phyloP scores from a whole-genome alignment of 1,140 invertebrate species.

The Parapsyche elsis region DNA sequence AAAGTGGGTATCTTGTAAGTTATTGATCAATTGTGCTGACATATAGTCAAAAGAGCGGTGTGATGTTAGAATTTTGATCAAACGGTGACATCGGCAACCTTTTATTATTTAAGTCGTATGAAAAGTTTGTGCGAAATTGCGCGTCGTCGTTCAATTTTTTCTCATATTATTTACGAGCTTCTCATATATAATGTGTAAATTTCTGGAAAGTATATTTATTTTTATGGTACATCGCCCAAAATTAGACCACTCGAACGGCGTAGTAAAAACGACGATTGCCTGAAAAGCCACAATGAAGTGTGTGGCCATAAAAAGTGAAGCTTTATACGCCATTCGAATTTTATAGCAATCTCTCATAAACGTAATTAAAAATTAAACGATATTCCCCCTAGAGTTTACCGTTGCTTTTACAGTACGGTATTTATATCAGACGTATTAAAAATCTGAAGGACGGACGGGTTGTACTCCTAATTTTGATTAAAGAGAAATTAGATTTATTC shows the following conservation, averaged over 20 bases:
- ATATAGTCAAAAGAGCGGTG: background rate
- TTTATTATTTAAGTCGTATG: background rate
- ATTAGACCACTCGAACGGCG: conserved; percentile 21
- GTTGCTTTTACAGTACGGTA: too few species aligned
- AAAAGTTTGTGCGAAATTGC: background rate
- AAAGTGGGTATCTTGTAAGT: conserved; percentile 12
- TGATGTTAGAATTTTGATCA: conserved; percentile 16
- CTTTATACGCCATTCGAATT: conserved; percentile 13
- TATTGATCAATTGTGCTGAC: conserved; percentile 19
- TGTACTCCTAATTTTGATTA: too few species aligned
- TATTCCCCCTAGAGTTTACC: too few species aligned
- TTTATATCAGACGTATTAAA: too few species aligned
- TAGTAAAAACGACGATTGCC: conserved; percentile 22
- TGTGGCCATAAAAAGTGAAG: conserved; percentile 11
- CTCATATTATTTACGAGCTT: too few species aligned
- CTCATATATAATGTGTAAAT: background rate
- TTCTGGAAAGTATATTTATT: background rate
- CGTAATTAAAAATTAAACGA: conserved; percentile 3
- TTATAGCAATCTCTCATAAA: conserved; percentile 6
- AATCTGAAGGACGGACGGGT: too few species aligned
- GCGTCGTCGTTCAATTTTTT: too few species aligned
- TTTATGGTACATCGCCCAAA: conserved; percentile 2
- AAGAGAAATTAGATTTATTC: too few species aligned
- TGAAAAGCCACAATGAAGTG: background rate
- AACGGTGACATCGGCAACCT: background rate